Evolutionary conservation across 2,797 vertebrate species (phyloP), one percentile per base, ranked within the genome.

Genomic region (Ptychobarbus kaznakovi): DNA sequence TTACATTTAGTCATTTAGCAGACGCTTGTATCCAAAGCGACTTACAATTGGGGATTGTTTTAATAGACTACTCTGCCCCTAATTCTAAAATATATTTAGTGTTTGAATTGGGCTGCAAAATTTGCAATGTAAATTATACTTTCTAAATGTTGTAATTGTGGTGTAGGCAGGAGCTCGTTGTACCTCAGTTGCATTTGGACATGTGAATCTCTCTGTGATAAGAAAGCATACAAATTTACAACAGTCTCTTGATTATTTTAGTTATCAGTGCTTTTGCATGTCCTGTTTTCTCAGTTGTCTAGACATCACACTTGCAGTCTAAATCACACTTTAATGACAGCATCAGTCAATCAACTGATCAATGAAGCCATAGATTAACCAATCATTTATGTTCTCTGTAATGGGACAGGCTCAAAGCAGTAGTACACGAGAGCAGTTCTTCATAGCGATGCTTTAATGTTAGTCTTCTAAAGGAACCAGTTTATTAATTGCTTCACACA

Each of bases 401-500:
- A 83, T 38, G 58, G 44, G 38, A 78, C 32, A 58, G 73, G 32
- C 49, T 82, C 16, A 68, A 58, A 69, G 79, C 63, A 46, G 42
- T 12, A 72, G 84, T 63, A 83, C 79, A 76, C 44, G 85, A 40
- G 51, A 72, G 72, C 25, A n/a, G 66, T 80, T 61, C 38, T 85
- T 25, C 28, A 73, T 63, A 63, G 63, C 11, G 10, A 72, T 35
- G 40, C 28, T 72, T 85, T 85, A 85, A 63, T 49, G 66, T 72
- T 80, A 70, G 76, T 87, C 86, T 87, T 89, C 76, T 89, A 86
- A 82, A 85, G 44, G 63, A 70, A 87, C 61, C 53, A 44, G 78
- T 84, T 82, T 89, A 90, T 92, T 91, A 90, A 90, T 90, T 90
- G 80, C 84, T 53, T 74, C 82, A 88, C 69, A 75, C 75, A 87